A percentile compares a stretch with the other conserved stretches of the same genome.
These are phyloP conservation scores for Cichladusa arquata DNA, from an alignment of 2,113 vertebrate genomes.

Conservation along the genomic window DNA sequence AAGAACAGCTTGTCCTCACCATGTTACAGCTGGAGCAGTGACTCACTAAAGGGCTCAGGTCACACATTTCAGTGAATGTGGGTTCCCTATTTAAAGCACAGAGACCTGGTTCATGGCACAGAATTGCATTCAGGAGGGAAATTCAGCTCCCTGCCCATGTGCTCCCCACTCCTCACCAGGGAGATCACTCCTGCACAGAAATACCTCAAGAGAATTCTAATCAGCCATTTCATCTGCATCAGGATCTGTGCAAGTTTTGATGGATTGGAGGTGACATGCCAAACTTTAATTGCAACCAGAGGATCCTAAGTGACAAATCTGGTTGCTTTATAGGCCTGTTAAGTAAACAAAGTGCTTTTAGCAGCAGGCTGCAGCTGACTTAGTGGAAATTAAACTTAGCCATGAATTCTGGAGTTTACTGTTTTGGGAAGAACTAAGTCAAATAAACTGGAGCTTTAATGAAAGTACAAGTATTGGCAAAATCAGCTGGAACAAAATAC, in stretches of 20 bases:
- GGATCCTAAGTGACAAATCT: background rate
- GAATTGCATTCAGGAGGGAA: no score
- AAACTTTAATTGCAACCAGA: constrained; percentile 18
- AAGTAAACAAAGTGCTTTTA: constrained; percentile 5
- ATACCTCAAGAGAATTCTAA: background rate
- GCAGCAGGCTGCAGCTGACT: background rate
- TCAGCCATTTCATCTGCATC: background rate
- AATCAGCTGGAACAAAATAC: background rate
- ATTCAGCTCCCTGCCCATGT: background rate
- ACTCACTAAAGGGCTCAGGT: background rate
- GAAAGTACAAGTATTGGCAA: background rate
- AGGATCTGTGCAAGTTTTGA: background rate
- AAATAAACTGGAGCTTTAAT: background rate
- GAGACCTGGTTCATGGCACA: background rate
- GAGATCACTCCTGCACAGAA: background rate
- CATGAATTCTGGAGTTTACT: background rate
- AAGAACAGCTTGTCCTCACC: background rate
- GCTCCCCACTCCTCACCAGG: rapidly evolving
- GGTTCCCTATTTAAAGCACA: background rate
- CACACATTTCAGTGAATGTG: background rate
- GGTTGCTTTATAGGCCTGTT: background rate
- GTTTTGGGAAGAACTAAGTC: background rate
- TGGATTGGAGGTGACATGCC: background rate
- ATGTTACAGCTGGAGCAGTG: background rate
- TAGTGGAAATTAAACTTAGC: background rate